Conservation (phyloP, 2,888 invertebrate species). For the Heliconius ismenius region DNA sequence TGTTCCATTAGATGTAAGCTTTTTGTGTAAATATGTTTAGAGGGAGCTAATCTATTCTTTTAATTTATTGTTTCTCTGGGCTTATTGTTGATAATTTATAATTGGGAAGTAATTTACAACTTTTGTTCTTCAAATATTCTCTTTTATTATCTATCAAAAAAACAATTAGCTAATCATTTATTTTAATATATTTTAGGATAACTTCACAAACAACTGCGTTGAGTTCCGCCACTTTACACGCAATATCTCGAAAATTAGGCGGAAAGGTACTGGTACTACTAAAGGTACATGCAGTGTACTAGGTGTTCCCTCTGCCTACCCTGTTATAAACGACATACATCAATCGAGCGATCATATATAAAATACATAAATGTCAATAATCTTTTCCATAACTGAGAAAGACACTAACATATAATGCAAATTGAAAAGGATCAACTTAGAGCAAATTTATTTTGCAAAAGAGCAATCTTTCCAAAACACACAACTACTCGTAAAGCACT, state of each 20-base stretch:
- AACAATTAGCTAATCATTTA: background rate
- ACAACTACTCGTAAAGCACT: conserved; percentile 7
- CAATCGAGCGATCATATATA: no score
- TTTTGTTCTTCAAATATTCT: background rate
- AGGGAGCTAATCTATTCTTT: conserved; percentile 2
- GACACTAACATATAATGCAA: conserved; percentile 6
- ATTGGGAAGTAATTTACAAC: background rate
- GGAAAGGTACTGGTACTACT: no score
- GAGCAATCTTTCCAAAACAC: conserved; percentile 26
- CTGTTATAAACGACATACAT: no score
- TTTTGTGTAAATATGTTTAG: background rate
- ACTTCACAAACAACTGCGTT: no score
- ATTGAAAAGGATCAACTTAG: conserved; percentile 15
- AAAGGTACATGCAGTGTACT: no score
- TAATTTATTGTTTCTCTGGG: background rate
- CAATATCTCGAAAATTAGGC: no score
- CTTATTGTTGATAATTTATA: background rate
- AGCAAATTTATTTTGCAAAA: conserved; percentile 20
- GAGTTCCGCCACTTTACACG: no score
- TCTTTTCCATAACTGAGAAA: background rate
- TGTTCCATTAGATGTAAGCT: conserved; percentile 4
- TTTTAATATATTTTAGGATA: no score
- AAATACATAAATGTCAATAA: no score
- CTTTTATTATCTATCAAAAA: background rate
- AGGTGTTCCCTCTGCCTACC: no score